phyloP scores from a whole-genome alignment of 2,113 vertebrate genomes.

The Melospiza melodia region DNA sequence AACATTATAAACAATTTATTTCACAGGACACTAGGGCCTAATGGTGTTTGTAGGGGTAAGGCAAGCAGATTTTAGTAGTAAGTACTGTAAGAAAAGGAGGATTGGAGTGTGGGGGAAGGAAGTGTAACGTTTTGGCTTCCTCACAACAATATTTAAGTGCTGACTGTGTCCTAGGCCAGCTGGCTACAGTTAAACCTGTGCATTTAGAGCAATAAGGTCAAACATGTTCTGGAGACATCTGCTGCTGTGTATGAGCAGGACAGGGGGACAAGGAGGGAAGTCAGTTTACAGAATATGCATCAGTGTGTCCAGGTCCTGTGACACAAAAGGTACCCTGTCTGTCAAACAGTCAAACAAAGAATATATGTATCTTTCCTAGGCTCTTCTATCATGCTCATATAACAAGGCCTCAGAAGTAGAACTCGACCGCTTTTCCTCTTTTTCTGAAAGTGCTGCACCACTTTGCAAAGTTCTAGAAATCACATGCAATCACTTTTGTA shows the following conservation, averaged over 20 bases:
- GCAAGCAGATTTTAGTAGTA: not conserved
- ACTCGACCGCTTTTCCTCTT: not conserved
- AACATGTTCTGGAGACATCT: not conserved
- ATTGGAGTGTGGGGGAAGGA: not conserved
- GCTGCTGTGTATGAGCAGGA: not conserved
- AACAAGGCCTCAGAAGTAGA: not conserved
- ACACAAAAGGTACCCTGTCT: not conserved
- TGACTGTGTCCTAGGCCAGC: not conserved
- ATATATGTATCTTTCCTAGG: not conserved
- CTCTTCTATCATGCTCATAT: not conserved
- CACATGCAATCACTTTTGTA: not conserved
- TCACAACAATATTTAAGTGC: not conserved
- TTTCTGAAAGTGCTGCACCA: not conserved
- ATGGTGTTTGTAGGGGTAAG: not conserved
- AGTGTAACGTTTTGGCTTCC: not conserved
- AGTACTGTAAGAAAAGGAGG: not conserved
- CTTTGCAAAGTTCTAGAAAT: not conserved
- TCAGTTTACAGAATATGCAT: not conserved
- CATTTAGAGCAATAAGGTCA: not conserved
- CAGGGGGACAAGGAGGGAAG: not conserved
- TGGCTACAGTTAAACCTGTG: not conserved
- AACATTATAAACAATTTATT: not conserved
- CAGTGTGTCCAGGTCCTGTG: not conserved
- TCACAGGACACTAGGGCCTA: not conserved
- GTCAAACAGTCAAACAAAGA: not conserved